Percentiles rank a stretch among this genome's conserved stretches.
Conservation (phyloP, 2,113 vertebrate genomes). For the Indicator indicator region DNA sequence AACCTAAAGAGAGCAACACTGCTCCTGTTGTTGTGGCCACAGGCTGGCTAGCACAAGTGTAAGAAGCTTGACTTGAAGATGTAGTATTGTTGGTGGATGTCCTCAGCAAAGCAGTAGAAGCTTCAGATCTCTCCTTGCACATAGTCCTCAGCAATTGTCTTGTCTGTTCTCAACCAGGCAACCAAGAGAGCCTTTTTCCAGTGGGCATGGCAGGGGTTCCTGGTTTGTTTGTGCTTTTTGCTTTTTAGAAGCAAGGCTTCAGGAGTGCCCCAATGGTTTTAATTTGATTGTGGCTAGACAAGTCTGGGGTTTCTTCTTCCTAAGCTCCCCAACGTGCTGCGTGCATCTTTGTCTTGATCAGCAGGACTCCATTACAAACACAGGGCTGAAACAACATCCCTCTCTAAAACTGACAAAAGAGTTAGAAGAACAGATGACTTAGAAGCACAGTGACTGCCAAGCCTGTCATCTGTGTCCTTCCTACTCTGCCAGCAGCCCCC, state of each 20-base stretch:
- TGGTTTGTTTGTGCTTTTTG: neutral
- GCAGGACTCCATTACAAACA: neutral
- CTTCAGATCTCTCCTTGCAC: neutral
- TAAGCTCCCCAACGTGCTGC: neutral
- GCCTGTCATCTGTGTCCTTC: neutral
- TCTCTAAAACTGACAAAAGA: neutral
- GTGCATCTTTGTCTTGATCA: neutral
- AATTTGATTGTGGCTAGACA: neutral
- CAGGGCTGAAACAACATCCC: neutral
- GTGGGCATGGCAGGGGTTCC: neutral
- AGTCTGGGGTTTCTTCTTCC: neutral
- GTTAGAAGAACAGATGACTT: neutral
- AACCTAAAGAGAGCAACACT: neutral
- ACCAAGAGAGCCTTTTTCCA: neutral
- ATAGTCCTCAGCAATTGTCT: rapidly evolving
- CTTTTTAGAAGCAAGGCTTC: neutral
- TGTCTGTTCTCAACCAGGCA: neutral
- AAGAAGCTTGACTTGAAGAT: neutral
- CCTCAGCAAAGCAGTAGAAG: neutral
- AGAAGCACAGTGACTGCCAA: neutral
- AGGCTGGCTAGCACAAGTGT: neutral
- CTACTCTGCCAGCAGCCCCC: neutral
- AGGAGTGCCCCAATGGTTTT: neutral
- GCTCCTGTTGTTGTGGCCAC: neutral
- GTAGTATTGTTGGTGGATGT: neutral